Evolutionary conservation across 2,888 invertebrate species (phyloP), one percentile per base, ranked within the genome.

Genomic region (Hedychridium roseum): DNA sequence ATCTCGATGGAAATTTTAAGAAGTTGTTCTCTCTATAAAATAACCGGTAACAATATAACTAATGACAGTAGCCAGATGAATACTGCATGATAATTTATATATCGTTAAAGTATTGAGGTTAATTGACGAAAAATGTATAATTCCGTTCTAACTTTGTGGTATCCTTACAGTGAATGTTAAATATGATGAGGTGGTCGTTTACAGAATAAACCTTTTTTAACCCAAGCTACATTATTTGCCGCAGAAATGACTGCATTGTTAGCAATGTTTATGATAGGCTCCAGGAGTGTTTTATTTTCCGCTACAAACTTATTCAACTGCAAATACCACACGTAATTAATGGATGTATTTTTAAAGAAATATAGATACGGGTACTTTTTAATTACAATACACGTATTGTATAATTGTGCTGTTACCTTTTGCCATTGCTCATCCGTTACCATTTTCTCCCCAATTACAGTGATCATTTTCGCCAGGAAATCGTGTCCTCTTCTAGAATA

Each of bases 391-490:
- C n/a, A n/a, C n/a, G n/a, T n/a, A n/a, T n/a, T n/a, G n/a, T n/a
- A n/a, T n/a, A n/a, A n/a, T n/a, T n/a, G n/a, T n/a, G n/a, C n/a
- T 21, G 28, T 21, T 65, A 76, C 73, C 70, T 58, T 63, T 7
- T 44, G 32, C 9, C 58, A 39, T 52, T 74, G 68, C 16, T 35
- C 48, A 1, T 32, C 12, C 1, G 59, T 63, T n/a, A 50, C 65
- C 15, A 72, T 51, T 30, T 57, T 54, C 14, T 54, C 37, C 9
- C 67, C 68, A 7, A 75, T 52, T 3, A 57, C 50, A 3, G 49
- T 47, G 9, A 75, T 43, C 16, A 69, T 49, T 27, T 58, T 67
- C 2, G 37, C 43, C 12, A 76, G 43, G 26, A 68, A 65, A 30
- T 46, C 43, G n/a, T 46, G 4, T 6, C 66, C 70, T 20, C 53